Conservation (phyloP, 2,797 vertebrate species). For the Macropus fuliginosus region DNA sequence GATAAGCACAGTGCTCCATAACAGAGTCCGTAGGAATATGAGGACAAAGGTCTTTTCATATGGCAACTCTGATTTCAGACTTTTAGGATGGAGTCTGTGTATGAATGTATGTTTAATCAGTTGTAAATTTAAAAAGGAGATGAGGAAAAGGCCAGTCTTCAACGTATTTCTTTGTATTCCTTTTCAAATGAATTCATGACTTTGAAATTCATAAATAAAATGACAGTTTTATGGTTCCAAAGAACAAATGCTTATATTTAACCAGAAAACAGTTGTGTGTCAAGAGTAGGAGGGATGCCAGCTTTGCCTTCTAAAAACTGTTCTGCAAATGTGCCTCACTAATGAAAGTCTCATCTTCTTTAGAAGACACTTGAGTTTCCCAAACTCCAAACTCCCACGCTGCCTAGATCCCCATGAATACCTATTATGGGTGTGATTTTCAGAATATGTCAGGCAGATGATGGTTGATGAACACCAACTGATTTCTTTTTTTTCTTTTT, state of each 20-base stretch:
- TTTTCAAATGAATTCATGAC: slow-evolving; percentile 19
- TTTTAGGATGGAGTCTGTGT: neutral
- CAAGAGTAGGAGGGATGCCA: slow-evolving; percentile 11
- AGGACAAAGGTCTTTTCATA: slow-evolving; percentile 7
- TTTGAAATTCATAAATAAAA: slow-evolving; percentile 30
- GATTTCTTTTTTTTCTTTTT: neutral
- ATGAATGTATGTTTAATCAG: neutral
- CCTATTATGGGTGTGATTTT: slow-evolving; percentile 11
- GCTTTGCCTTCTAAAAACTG: slow-evolving; percentile 36
- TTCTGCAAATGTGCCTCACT: neutral
- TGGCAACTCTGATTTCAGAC: neutral
- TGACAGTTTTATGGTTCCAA: neutral
- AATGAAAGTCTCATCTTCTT: slow-evolving; percentile 23
- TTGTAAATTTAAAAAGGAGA: slow-evolving; percentile 19
- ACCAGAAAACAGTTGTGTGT: neutral
- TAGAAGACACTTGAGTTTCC: neutral
- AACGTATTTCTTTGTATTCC: neutral
- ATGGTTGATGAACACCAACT: slow-evolving; percentile 32
- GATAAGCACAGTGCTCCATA: neutral
- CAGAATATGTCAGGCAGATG: neutral
- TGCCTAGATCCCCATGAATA: slow-evolving; percentile 28
- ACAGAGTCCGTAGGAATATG: neutral
- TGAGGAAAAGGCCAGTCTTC: neutral
- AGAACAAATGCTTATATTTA: slow-evolving; percentile 25
- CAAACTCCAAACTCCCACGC: neutral